A percentile compares a stretch with the other conserved stretches of the same genome.
These are phyloP conservation scores for Siniperca scherzeri DNA, from an alignment of 2,797 vertebrate genomes.

Conservation along the genomic window DNA sequence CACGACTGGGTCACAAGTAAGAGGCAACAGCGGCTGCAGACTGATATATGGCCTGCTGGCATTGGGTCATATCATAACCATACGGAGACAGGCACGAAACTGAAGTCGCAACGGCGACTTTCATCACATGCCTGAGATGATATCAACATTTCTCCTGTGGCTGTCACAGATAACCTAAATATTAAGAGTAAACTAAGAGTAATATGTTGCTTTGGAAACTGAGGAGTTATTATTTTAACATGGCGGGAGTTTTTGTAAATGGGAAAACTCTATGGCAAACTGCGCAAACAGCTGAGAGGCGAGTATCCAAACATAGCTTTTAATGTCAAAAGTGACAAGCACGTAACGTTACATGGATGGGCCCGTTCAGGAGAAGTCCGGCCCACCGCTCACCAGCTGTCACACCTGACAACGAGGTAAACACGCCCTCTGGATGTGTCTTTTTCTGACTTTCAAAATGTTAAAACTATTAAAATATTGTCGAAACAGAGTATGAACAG, in stretches of 20 bases:
- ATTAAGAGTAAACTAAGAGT: not conserved
- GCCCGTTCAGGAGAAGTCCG: constrained; percentile 42
- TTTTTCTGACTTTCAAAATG: rapidly evolving
- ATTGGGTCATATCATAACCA: constrained; percentile 5
- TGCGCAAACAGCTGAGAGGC: constrained; percentile 56
- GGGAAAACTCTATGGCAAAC: constrained; percentile 14
- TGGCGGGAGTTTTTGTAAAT: constrained; percentile 1
- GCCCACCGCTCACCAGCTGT: constrained; percentile 48
- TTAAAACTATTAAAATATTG: not conserved
- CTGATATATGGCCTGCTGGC: constrained; percentile 40
- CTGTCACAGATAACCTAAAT: not conserved
- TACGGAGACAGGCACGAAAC: not conserved
- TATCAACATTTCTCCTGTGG: not conserved
- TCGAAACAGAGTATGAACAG: rapidly evolving
- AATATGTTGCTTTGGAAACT: constrained; percentile 11
- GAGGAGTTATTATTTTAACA: not conserved
- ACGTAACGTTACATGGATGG: not conserved
- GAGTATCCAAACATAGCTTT: constrained; percentile 66
- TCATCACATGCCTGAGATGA: not conserved
- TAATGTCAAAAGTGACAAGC: constrained; percentile 63
- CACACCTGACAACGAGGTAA: constrained; percentile 55
- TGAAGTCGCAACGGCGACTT: not conserved
- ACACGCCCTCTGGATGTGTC: not conserved
- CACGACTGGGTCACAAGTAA: constrained; percentile 60
- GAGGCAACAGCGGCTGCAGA: constrained; percentile 17